Conservation (phyloP, 2,113 vertebrate species). For the Fulmarus glacialis region DNA sequence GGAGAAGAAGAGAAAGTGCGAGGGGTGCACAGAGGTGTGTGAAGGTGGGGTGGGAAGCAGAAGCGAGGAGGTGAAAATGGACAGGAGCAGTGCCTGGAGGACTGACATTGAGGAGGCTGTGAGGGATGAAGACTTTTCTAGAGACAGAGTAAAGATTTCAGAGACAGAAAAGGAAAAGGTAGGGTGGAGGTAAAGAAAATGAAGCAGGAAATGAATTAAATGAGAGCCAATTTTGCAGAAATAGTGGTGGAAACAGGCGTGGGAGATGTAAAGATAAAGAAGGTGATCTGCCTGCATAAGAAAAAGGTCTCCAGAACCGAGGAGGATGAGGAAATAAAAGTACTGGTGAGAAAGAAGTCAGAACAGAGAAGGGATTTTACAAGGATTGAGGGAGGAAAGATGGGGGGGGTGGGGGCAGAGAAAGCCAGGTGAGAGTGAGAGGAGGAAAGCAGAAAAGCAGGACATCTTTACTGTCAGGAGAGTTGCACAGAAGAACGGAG, state of each 20-base stretch:
- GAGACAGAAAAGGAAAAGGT: not conserved
- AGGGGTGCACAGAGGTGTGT: not conserved
- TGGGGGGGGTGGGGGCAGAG: accelerated
- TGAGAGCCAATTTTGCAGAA: not conserved
- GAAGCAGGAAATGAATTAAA: not conserved
- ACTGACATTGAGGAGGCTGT: not conserved
- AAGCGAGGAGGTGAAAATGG: not conserved
- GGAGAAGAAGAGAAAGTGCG: not conserved
- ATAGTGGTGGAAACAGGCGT: not conserved
- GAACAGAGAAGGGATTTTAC: not conserved
- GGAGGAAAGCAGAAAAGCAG: not conserved
- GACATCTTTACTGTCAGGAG: not conserved
- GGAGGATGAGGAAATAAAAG: not conserved
- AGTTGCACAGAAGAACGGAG: accelerated
- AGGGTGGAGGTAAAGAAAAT: not conserved
- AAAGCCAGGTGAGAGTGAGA: not conserved
- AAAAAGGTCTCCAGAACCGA: not conserved
- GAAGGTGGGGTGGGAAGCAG: not conserved
- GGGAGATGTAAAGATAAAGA: not conserved
- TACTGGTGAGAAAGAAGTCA: not conserved
- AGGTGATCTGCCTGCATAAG: not conserved
- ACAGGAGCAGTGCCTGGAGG: not conserved
- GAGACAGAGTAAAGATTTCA: not conserved
- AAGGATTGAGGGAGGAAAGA: too few species aligned
- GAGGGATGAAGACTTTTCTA: not conserved